Conservation (phyloP, 2,888 invertebrate genomes). For the Loripinus fragilis region DNA sequence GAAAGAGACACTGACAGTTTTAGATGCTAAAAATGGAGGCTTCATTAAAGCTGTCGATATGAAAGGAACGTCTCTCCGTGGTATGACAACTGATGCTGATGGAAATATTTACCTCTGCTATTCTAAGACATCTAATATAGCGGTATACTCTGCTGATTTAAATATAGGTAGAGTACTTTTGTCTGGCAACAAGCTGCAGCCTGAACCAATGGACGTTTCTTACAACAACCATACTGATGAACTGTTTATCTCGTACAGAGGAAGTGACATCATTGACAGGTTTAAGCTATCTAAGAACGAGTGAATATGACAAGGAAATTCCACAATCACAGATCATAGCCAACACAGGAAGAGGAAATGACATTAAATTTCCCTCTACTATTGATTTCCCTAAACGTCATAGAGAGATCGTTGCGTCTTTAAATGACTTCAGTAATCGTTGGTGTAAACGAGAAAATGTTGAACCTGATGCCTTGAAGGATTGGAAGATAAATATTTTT, state of each 20-base stretch:
- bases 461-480: no score
- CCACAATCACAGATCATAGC: no score
- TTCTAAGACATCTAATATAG: not conserved
- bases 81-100: not conserved
- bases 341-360: no score
- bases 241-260: not conserved
- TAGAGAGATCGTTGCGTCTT: no score
- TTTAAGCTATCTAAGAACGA: not conserved
- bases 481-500: no score
- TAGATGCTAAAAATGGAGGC: not conserved
- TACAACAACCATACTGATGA: not conserved
- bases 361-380: no score
- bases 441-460: no score
- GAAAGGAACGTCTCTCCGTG: not conserved
- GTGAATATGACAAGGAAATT: no score
- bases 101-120: not conserved
- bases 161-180: not conserved
- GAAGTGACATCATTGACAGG: not conserved
- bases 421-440: no score
- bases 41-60: not conserved
- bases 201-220: not conserved
- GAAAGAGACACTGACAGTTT: not conserved
- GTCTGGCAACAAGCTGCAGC: not conserved
- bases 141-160: not conserved
- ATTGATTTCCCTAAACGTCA: no score